Evolutionary conservation across 2,797 vertebrate species (phyloP).

Genomic region (Danio choprae): DNA sequence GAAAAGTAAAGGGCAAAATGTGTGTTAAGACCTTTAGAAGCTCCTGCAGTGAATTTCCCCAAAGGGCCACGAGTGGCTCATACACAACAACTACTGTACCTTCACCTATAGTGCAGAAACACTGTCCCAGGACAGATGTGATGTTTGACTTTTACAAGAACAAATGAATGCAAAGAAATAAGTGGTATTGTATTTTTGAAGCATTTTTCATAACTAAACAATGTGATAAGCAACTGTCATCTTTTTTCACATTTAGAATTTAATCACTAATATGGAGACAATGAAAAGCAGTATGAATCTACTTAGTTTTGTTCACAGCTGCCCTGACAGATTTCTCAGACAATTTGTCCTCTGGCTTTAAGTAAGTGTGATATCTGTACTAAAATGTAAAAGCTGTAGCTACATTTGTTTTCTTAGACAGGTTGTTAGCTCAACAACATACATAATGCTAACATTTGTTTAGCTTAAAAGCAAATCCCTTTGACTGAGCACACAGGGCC

Average conservation of each 20-base stretch:
- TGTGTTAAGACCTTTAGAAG: conserved; percentile 68
- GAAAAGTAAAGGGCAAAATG: conserved; percentile 65
- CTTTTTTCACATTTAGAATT: conserved; percentile 6
- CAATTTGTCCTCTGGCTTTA: conserved; percentile 36
- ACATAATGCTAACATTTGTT: conserved; percentile 65
- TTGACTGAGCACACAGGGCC: conserved; percentile 82
- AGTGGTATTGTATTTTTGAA: not conserved
- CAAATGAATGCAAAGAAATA: not conserved
- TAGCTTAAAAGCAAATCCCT: conserved; percentile 72
- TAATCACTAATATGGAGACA: not conserved
- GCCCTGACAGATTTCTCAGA: conserved; percentile 37
- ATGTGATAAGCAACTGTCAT: not conserved
- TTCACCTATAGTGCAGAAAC: conserved; percentile 31
- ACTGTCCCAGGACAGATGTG: conserved; percentile 21
- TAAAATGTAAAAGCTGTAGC: conserved; percentile 41
- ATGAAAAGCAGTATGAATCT: conserved; percentile 16
- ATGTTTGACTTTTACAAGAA: conserved; percentile 17
- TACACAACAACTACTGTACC: conserved; percentile 67
- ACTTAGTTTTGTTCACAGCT: conserved; percentile 30
- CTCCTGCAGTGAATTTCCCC: conserved; percentile 60
- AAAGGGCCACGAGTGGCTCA: conserved; percentile 64
- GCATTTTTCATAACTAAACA: not conserved
- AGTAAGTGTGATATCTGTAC: conserved; percentile 44
- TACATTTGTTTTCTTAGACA: conserved; percentile 57
- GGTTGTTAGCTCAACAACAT: conserved; percentile 62